These are phyloP conservation scores for Manduca sexta DNA, from an alignment of 1,140 invertebrate genomes.

Conservation along the genomic window DNA sequence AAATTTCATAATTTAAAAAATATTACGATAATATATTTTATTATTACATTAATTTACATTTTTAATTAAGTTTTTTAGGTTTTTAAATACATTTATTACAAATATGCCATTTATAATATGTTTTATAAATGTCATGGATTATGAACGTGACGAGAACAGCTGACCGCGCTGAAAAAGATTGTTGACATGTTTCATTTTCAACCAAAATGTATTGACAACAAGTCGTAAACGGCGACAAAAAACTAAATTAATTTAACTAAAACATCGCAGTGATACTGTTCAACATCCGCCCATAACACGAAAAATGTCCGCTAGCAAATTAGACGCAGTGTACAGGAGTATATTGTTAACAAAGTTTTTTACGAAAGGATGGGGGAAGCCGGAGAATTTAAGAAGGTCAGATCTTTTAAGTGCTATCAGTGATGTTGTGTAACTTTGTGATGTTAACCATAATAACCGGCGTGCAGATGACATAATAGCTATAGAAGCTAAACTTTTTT, in stretches of 20 bases:
- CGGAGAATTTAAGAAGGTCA: constrained; percentile 92
- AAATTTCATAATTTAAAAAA: no score
- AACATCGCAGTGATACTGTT: constrained; percentile 10
- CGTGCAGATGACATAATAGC: neutral
- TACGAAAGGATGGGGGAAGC: constrained; percentile 96
- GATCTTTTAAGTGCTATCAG: constrained; percentile 1
- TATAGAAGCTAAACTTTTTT: constrained; percentile 20
- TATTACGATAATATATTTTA: no score
- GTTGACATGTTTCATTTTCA: constrained; percentile 31
- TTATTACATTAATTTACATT: no score
- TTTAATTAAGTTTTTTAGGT: no score
- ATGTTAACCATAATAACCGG: neutral
- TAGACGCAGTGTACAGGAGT: constrained; percentile 93
- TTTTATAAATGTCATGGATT: no score
- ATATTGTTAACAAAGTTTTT: constrained; percentile 95
- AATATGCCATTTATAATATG: no score
- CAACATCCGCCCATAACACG: constrained; percentile 22
- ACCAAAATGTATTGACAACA: constrained; percentile 35
- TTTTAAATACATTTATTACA: no score
- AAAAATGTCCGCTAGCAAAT: constrained; percentile 81
- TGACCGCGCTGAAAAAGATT: constrained; percentile 30
- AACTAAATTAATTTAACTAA: constrained; percentile 13
- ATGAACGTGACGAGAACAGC: constrained; percentile 26
- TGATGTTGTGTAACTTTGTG: constrained; percentile 12
- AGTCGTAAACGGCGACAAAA: constrained; percentile 8